Evolutionary conservation across 2,113 vertebrate genomes (phyloP).

Genomic region (Reinhardtius hippoglossoides): DNA sequence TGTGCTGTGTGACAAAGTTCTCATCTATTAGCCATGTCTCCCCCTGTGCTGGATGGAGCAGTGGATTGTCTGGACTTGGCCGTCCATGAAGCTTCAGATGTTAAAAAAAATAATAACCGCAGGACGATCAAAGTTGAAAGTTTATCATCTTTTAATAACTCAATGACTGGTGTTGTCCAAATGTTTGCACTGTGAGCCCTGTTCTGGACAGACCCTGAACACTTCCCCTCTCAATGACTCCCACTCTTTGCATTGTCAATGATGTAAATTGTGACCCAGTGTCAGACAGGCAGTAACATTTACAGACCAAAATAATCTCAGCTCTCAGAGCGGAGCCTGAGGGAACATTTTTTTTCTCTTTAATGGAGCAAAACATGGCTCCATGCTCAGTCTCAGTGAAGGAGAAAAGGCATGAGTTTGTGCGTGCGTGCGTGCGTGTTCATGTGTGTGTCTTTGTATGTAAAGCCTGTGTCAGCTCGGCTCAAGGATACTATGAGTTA

Average conservation of each 20-base stretch:
- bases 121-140: conserved; percentile 49
- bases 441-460: conserved; percentile 38
- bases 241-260: conserved; percentile 49
- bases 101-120: conserved; percentile 4
- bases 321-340: conserved; percentile 62
- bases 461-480: conserved; percentile 71
- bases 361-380: conserved; percentile 37
- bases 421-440: conserved; percentile 25
- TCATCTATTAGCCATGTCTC: conserved; percentile 25
- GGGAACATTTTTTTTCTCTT: conserved; percentile 24
- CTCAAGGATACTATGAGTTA: conserved; percentile 74
- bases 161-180: conserved; percentile 54
- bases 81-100: conserved; percentile 9
- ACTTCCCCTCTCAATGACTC: conserved; percentile 49
- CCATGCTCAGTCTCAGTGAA: conserved; percentile 44
- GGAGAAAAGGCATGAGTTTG: conserved; percentile 57
- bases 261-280: conserved; percentile 61
- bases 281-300: conserved; percentile 63
- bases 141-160: conserved; percentile 35
- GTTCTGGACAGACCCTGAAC: conserved; percentile 12
- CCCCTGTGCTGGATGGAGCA: conserved; percentile 41
- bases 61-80: conserved; percentile 37
- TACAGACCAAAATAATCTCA: conserved; percentile 69
- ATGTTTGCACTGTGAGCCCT: conserved; percentile 66
- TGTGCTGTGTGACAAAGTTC: conserved; percentile 58